Evolutionary conservation across 2,113 vertebrate species (phyloP).

Genomic region (Pantherophis guttatus): DNA sequence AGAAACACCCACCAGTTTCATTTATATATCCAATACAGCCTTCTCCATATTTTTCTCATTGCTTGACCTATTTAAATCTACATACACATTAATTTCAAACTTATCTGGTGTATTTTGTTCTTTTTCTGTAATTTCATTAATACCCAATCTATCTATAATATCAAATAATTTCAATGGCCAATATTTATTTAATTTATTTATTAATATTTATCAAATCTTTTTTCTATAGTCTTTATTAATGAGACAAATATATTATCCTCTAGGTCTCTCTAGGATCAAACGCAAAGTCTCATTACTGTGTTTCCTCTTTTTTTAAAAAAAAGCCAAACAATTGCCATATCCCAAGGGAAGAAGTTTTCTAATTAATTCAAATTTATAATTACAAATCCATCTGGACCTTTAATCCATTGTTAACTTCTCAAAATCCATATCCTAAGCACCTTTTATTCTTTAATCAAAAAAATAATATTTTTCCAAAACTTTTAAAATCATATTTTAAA

Average conservation of each 20-base stretch:
- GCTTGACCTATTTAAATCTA: neutral
- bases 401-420: neutral
- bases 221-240: neutral
- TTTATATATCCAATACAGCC: neutral
- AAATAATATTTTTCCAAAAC: neutral
- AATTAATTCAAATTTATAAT: neutral
- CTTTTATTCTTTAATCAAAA: neutral
- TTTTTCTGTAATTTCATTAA: too few species aligned
- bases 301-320: neutral
- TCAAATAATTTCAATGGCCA: neutral
- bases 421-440: neutral
- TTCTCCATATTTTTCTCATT: neutral
- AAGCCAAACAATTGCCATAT: neutral
- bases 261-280: neutral
- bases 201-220: neutral
- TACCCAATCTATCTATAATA: neutral
- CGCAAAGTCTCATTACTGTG: neutral
- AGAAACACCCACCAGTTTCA: neutral
- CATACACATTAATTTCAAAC: neutral
- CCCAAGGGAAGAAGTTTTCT: neutral
- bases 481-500: neutral
- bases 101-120: neutral
- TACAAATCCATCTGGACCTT: neutral
- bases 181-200: too few species aligned
- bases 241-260: neutral